A percentile compares a stretch with the other conserved stretches of the same genome.
Conservation (phyloP, 2,113 vertebrate species). For the Aramus guarauna region DNA sequence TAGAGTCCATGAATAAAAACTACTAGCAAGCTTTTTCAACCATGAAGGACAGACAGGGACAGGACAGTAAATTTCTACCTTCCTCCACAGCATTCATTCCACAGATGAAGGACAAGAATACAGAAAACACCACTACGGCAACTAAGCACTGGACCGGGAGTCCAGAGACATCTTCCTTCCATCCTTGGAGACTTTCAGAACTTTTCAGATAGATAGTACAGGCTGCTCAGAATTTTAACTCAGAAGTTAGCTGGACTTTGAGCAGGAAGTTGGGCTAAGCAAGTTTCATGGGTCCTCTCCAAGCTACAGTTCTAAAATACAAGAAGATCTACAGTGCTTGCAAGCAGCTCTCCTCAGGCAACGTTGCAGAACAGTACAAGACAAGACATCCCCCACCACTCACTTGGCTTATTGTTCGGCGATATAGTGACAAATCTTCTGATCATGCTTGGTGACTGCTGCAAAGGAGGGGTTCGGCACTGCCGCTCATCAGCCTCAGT, state of each 20-base stretch:
- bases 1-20: background rate
- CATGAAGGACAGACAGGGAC: background rate
- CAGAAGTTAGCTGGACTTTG: background rate
- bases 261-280: background rate
- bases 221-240: background rate
- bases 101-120: background rate
- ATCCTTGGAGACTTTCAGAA: background rate
- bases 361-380: background rate
- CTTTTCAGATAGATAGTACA: background rate
- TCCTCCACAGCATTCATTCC: background rate
- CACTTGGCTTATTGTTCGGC: conserved; percentile 95
- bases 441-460: conserved; percentile 97
- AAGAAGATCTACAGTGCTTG: background rate
- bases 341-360: background rate
- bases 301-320: background rate
- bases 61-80: background rate
- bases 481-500: conserved; percentile 88
- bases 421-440: conserved; percentile 96
- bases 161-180: background rate
- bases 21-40: background rate
- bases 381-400: conserved; percentile 38
- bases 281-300: background rate
- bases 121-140: background rate
- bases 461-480: conserved; percentile 93
- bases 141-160: background rate